phyloP scores from a whole-genome alignment of 2,888 invertebrate genomes.

The Psylliodes chrysocephalus region DNA sequence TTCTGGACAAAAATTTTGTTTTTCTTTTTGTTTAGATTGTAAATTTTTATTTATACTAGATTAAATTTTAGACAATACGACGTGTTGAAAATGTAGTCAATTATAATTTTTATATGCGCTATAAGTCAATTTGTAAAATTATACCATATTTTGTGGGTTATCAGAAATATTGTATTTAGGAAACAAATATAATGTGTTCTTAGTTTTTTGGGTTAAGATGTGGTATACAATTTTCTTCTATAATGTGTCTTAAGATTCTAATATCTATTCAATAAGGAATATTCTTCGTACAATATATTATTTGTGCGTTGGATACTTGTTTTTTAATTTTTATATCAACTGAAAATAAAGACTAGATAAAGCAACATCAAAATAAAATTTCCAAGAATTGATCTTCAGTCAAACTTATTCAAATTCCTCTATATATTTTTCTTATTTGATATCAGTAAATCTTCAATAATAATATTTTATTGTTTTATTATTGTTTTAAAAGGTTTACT shows the following conservation, averaged over 20 bases:
- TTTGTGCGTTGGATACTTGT: no score
- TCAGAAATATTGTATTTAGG: neutral
- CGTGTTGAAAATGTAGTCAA: constrained; percentile 50
- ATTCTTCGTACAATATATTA: no score
- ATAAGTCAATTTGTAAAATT: constrained; percentile 37
- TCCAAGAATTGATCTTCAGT: no score
- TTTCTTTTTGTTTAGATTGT: constrained; percentile 39
- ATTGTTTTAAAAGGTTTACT: no score
- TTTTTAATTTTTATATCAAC: no score
- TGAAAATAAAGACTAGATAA: no score
- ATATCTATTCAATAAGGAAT: neutral
- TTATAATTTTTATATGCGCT: constrained; percentile 47
- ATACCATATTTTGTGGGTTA: neutral
- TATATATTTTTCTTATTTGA: no score
- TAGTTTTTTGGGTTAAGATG: neutral
- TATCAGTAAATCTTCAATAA: no score
- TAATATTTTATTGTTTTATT: no score
- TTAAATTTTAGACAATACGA: constrained; percentile 47
- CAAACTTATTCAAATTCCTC: no score
- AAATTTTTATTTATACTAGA: constrained; percentile 46
- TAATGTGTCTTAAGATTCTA: neutral
- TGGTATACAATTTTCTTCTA: neutral
- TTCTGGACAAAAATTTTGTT: constrained; percentile 20
- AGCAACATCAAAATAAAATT: no score
- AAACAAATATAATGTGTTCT: neutral